Conservation (phyloP, 2,888 invertebrate species). For the Ceratothoa steindachneri region DNA sequence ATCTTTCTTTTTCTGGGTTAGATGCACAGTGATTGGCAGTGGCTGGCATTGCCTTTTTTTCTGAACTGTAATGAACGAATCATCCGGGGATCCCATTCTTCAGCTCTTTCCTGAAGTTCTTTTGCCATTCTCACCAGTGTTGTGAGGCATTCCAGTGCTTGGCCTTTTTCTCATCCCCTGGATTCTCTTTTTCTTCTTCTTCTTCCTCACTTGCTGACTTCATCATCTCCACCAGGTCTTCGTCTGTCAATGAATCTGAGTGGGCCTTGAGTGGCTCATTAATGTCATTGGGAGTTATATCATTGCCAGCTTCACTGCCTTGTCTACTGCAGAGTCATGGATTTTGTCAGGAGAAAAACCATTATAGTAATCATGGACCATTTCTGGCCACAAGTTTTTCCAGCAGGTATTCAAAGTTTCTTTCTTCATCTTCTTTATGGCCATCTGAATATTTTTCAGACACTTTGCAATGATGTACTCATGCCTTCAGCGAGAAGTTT, state of each 20-base stretch:
- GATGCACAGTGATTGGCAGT: too few relatives aligned
- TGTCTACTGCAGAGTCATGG: too few relatives aligned
- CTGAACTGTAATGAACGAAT: too few relatives aligned
- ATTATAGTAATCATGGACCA: neutral
- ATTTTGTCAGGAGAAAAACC: neutral
- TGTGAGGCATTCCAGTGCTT: neutral
- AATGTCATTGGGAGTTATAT: neutral
- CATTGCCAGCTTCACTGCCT: neutral
- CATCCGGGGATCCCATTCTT: too few relatives aligned
- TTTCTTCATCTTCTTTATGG: constrained; percentile 5
- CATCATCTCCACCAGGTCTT: neutral
- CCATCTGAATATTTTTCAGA: neutral
- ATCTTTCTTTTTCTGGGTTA: too few relatives aligned
- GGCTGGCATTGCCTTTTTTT: too few relatives aligned
- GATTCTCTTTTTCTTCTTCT: neutral
- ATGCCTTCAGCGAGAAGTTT: constrained; percentile 31
- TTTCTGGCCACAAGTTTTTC: constrained; percentile 5
- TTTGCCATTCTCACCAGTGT: neutral
- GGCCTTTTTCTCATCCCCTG: too few relatives aligned
- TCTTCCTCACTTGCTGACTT: neutral
- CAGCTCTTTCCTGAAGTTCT: too few relatives aligned
- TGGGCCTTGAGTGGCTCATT: neutral
- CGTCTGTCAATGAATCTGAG: neutral
- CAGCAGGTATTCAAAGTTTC: neutral
- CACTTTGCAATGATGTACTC: constrained; percentile 14